phyloP scores from a whole-genome alignment of 2,888 invertebrate genomes.

The Athalia cordata region DNA sequence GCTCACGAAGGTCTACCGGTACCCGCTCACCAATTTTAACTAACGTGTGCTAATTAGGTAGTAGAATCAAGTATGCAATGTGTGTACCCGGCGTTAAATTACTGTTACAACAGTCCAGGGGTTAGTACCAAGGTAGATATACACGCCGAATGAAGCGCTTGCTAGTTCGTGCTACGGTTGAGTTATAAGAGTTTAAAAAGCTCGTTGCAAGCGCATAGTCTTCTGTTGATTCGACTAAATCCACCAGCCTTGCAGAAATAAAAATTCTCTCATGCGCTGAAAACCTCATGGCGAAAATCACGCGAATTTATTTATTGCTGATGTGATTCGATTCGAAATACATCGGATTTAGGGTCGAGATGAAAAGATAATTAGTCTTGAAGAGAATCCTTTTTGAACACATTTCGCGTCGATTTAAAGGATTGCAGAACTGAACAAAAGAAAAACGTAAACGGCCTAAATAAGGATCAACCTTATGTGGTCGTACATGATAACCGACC shows the following conservation, averaged over 20 bases:
- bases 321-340: too few relatives aligned
- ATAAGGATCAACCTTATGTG: too few relatives aligned
- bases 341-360: too few relatives aligned
- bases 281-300: too few relatives aligned
- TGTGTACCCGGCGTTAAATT: constrained; percentile 60
- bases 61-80: constrained; percentile 64
- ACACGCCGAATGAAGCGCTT: constrained; percentile 14
- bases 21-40: constrained; percentile 34
- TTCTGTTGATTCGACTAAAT: constrained; percentile 10
- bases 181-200: constrained; percentile 25
- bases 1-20: background rate
- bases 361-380: too few relatives aligned
- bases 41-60: constrained; percentile 62
- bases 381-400: too few relatives aligned
- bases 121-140: constrained; percentile 15
- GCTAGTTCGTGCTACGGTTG: background rate
- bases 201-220: background rate
- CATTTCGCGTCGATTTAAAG: too few relatives aligned
- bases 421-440: too few relatives aligned
- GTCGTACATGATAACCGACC: too few relatives aligned
- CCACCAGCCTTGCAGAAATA: background rate
- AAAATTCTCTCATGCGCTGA: too few relatives aligned
- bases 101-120: constrained; percentile 50
- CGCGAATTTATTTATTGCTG: too few relatives aligned
- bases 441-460: too few relatives aligned